Conservation (phyloP, 1,140 invertebrate genomes). For the Lysiphlebus fabarum region DNA sequence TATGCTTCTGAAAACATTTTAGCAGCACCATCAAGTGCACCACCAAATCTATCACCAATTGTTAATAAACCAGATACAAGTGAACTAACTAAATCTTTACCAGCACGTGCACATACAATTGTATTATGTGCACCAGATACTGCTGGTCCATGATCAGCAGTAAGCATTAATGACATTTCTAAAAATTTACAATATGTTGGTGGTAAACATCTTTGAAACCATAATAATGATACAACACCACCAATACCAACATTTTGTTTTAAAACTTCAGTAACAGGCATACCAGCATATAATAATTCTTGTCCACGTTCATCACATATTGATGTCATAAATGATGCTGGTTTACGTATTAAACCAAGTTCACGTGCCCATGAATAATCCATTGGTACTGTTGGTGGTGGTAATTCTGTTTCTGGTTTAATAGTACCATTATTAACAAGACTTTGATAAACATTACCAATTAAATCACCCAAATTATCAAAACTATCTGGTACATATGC, state of each 20-base stretch:
- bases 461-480: conserved; percentile 79
- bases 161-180: conserved; percentile 99
- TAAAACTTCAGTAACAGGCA: conserved; percentile 93
- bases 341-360: conserved; percentile 95
- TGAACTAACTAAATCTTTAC: conserved; percentile 97
- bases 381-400: conserved; percentile 99
- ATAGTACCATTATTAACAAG: conserved; percentile 82
- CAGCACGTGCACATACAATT: conserved; percentile 97
- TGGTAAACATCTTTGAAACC: conserved; percentile 97
- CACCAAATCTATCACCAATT: conserved; percentile 98
- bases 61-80: conserved; percentile 94
- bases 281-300: conserved; percentile 96
- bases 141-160: conserved; percentile 98
- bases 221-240: conserved; percentile 93
- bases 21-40: conserved; percentile 94
- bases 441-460: conserved; percentile 71
- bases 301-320: conserved; percentile 99
- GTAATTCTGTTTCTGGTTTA: conserved; percentile 83
- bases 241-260: conserved; percentile 92
- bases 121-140: conserved; percentile 99
- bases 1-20: conserved; percentile 95
- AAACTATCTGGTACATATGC: conserved; percentile 91
- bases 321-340: conserved; percentile 98
- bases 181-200: conserved; percentile 95
- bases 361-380: conserved; percentile 99